Evolutionary conservation across 1,140 invertebrate species (phyloP).

Genomic region (Archivesica marissinica): DNA sequence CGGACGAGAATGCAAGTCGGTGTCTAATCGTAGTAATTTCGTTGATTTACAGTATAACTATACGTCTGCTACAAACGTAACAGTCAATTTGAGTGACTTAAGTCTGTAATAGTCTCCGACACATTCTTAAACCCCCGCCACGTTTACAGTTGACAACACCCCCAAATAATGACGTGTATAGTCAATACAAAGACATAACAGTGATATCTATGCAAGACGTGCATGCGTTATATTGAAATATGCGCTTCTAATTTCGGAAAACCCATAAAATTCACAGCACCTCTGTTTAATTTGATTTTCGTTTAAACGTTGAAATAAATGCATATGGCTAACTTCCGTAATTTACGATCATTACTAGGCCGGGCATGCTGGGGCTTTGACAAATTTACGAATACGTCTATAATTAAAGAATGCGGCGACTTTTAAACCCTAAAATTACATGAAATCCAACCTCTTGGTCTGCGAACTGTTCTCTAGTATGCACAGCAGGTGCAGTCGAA

Average conservation of each 20-base stretch:
- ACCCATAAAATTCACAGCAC: constrained; percentile 36
- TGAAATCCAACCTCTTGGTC: neutral
- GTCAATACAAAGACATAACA: too few species aligned
- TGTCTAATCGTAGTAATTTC: too few species aligned
- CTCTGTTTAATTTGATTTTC: constrained; percentile 33
- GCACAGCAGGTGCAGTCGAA: constrained; percentile 18
- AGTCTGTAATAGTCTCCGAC: too few species aligned
- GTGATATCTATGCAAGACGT: constrained; percentile 4
- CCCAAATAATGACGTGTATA: too few species aligned
- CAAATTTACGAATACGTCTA: constrained; percentile 35
- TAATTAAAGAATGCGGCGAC: constrained; percentile 30
- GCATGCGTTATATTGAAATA: neutral
- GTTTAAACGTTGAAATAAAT: constrained; percentile 23
- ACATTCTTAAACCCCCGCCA: too few species aligned
- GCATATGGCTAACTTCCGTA: constrained; percentile 39
- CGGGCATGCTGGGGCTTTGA: neutral
- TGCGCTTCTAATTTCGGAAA: neutral
- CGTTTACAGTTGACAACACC: too few species aligned
- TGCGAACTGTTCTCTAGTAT: neutral
- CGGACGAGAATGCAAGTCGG: too few species aligned
- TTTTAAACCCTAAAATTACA: constrained; percentile 28
- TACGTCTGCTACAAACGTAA: too few species aligned
- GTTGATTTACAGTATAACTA: too few species aligned
- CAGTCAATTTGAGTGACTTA: too few species aligned
- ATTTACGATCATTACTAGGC: neutral